phyloP scores from a whole-genome alignment of 2,113 vertebrate species.

The Psammodynastes pulverulentus region DNA sequence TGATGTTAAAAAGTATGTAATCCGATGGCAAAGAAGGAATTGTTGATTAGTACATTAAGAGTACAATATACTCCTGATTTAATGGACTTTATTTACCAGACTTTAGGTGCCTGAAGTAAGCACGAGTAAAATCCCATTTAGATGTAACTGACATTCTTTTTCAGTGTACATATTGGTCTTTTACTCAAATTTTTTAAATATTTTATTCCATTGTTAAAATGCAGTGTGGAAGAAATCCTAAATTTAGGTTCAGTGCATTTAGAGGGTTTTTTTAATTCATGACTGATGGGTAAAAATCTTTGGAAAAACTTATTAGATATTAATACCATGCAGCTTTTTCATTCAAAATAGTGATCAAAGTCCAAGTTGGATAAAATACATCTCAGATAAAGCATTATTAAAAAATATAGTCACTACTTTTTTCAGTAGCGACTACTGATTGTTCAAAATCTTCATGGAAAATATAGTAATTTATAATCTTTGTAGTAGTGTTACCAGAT shows the following conservation, averaged over 20 bases:
- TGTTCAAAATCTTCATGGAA: background rate
- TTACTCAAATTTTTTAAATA: background rate
- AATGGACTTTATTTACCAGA: background rate
- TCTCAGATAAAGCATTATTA: background rate
- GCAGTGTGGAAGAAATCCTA: background rate
- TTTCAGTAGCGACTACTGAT: background rate
- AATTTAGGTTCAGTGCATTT: background rate
- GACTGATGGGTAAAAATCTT: constrained; percentile 1
- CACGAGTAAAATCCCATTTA: background rate
- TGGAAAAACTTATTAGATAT: background rate
- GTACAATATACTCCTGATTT: background rate
- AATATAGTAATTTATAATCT: background rate
- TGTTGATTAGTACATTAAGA: background rate
- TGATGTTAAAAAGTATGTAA: background rate
- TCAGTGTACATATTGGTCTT: background rate
- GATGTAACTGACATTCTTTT: background rate
- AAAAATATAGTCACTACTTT: background rate
- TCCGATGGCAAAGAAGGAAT: background rate
- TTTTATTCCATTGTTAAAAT: background rate
- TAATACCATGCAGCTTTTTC: background rate
- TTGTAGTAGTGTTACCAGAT: background rate
- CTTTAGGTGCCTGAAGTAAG: background rate
- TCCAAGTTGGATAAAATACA: background rate
- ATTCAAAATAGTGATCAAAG: background rate
- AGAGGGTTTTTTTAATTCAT: background rate